A percentile compares a stretch with the other conserved stretches of the same genome.
phyloP scores from a whole-genome alignment of 2,888 invertebrate genomes.

The Tubiluchus corallicola region DNA sequence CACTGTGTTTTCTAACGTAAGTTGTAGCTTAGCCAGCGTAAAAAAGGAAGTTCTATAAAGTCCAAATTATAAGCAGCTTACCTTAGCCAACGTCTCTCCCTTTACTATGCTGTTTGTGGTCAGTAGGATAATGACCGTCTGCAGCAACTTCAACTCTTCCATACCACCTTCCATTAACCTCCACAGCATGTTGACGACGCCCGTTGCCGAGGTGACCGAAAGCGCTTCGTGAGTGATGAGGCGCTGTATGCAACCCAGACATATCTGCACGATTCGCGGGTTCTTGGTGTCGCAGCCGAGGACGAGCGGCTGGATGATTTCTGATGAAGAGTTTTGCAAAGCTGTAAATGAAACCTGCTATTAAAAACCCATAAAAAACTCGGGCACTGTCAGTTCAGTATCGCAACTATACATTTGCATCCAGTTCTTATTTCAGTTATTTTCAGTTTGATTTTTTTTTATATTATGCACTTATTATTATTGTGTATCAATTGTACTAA shows the following conservation, averaged over 20 bases:
- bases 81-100: slow-evolving; percentile 81
- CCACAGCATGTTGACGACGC: too few relatives aligned
- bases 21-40: too few relatives aligned
- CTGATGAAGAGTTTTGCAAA: slow-evolving; percentile 72
- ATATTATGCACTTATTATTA: too few relatives aligned
- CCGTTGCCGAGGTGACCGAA: too few relatives aligned
- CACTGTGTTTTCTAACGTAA: too few relatives aligned
- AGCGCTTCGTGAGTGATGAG: slow-evolving; percentile 42
- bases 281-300: slow-evolving; percentile 96
- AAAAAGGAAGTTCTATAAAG: too few relatives aligned
- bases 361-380: too few relatives aligned
- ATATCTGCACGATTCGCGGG: slow-evolving; percentile 79
- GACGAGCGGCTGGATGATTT: slow-evolving; percentile 84
- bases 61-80: slow-evolving; percentile 33
- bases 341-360: slow-evolving; percentile 41
- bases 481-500: too few relatives aligned
- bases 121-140: slow-evolving; percentile 78
- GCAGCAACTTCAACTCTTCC: slow-evolving; percentile 85
- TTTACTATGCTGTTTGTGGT: slow-evolving; percentile 89
- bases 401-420: too few relatives aligned
- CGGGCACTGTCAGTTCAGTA: too few relatives aligned
- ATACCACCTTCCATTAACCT: slow-evolving; percentile 79
- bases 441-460: too few relatives aligned
- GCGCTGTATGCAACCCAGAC: slow-evolving; percentile 79
- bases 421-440: too few relatives aligned